phyloP scores from a whole-genome alignment of 2,888 invertebrate genomes.

The Torymus aiolomorphi region DNA sequence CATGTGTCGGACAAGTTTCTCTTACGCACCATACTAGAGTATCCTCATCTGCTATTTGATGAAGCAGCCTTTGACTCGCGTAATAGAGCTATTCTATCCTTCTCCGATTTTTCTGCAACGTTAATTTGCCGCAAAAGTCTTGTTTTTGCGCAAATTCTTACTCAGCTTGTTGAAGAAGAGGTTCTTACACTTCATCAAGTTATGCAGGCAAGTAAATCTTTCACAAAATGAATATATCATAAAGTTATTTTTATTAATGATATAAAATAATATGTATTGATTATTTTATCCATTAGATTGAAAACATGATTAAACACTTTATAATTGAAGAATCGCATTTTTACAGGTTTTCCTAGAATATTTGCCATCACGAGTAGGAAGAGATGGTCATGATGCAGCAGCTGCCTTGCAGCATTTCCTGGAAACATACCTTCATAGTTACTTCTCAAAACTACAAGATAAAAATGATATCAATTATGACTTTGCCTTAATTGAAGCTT shows the following conservation, averaged over 20 bases:
- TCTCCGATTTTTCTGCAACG: conserved; percentile 78
- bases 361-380: conserved; percentile 81
- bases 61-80: conserved; percentile 73
- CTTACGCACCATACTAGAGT: conserved; percentile 73
- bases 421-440: conserved; percentile 70
- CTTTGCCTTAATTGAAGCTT: conserved; percentile 77
- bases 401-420: conserved; percentile 72
- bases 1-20: conserved; percentile 75
- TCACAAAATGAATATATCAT: too few species aligned
- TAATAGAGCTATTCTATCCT: conserved; percentile 73
- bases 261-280: too few species aligned
- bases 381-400: conserved; percentile 74
- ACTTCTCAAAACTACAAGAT: conserved; percentile 63
- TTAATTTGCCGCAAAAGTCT: conserved; percentile 77
- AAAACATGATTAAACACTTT: too few species aligned
- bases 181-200: conserved; percentile 75
- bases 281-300: too few species aligned
- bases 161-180: conserved; percentile 75
- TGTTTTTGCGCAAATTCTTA: conserved; percentile 76
- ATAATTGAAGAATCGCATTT: conserved; percentile 51
- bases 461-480: conserved; percentile 73
- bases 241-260: too few species aligned
- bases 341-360: conserved; percentile 81
- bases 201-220: conserved; percentile 73
- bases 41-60: conserved; percentile 78